These are phyloP conservation scores for Conomelus anceps DNA, from an alignment of 2,888 invertebrate species.

Conservation along the genomic window DNA sequence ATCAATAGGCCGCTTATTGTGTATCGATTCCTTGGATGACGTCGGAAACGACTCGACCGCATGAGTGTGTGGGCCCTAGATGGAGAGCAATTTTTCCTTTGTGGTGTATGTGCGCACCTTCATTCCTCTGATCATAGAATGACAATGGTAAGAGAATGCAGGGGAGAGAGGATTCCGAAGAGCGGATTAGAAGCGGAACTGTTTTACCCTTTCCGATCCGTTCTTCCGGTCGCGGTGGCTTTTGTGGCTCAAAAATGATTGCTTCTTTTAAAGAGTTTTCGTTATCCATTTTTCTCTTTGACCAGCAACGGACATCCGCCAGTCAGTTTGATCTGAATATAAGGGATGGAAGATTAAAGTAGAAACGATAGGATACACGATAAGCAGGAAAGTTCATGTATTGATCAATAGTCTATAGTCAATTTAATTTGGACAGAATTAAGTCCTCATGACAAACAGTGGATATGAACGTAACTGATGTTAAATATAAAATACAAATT, in stretches of 20 bases:
- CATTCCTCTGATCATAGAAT: neutral
- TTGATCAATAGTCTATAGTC: too few relatives aligned
- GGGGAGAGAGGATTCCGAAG: neutral
- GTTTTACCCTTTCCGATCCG: neutral
- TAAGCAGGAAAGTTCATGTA: too few relatives aligned
- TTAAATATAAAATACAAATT: too few relatives aligned
- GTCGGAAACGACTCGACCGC: neutral
- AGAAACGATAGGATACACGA: neutral
- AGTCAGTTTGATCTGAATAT: neutral
- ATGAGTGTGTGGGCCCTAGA: neutral
- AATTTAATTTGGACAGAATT: too few relatives aligned
- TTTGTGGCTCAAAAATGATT: neutral
- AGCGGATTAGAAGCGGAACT: neutral
- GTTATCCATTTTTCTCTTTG: neutral
- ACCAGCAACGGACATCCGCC: neutral
- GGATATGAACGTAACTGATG: too few relatives aligned
- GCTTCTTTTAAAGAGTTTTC: neutral
- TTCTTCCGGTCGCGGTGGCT: neutral
- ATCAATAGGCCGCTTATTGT: neutral
- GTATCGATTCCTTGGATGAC: neutral
- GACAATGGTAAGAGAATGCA: neutral
- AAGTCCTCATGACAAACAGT: too few relatives aligned
- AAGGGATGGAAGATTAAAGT: neutral
- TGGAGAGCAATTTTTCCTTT: neutral
- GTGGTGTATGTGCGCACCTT: neutral